Base-by-base conservation (phyloP, 2,113 vertebrate species). In the Zapornia atra region DNA sequence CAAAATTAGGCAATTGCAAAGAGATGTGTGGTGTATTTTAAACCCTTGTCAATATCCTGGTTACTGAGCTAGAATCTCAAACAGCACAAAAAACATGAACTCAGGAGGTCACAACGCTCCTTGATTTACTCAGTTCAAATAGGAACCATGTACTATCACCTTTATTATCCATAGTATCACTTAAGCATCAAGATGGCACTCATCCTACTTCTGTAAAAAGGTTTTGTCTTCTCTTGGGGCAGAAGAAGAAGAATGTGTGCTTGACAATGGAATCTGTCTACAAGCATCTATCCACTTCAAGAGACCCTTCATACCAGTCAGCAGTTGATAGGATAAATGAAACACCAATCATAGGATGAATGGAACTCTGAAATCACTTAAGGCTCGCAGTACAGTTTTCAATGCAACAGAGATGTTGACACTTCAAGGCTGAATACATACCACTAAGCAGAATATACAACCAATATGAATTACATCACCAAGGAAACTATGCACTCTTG, bases 1-100 rank as follows among this genome's bases (percentile, higher is more conserved):
- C 93, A 88, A 94, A 96, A 96, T 88, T 59, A 92, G 72, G 70
- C 86, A 92, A 96, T 75, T 88, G 90, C 9, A 15, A 94, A 94
- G 81, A 95, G 88, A 95, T 92, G 91, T 65, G 70, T 64, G 64
- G 38, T 64, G 38, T 88, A 54, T 60, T 90, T 92, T n/a, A 69
- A 94, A 66, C 46, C 61, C n/a, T 38, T 75, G 63, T 78, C 72
- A 79, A 72, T 60, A 91, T 48, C 71, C 87, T 88, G 56, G 77
- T 80, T 92, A 36, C 56, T 51, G 64, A 93, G 84, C 38, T 70
- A 77, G 76, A 94, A 82, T 82, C 50, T 66, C 71, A 80, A 82
- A 88, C 22, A 90, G 63, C 18, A 60, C 2, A 3, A 68, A 73
- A 70, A 28, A 4, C 59, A 34, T n/a, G 38, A 91, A 54, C 63